Percentiles rank a stretch among this genome's conserved stretches.
These are phyloP conservation scores for Cyprinodon tularosa DNA, from an alignment of 2,113 vertebrate species.

Conservation along the genomic window DNA sequence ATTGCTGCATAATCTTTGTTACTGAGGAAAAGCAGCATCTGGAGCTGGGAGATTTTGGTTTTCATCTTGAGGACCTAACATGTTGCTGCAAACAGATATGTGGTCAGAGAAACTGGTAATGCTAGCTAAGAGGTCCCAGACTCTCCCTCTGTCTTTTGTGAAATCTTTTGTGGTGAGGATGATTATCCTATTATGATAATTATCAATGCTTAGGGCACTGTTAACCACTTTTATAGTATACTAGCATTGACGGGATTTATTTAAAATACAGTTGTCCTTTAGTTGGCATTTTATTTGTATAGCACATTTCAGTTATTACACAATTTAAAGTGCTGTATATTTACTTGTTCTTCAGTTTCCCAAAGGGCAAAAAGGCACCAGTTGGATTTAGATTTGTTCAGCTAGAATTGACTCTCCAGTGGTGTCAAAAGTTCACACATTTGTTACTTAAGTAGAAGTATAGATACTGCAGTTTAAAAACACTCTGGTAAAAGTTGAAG, in stretches of 20 bases:
- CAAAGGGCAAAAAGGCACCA: slow-evolving; percentile 17
- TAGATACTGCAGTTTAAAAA: too few species aligned
- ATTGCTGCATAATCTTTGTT: slow-evolving; percentile 42
- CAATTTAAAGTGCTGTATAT: slow-evolving; percentile 11
- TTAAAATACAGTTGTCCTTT: too few species aligned
- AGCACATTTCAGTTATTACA: too few species aligned
- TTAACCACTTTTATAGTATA: slow-evolving; percentile 9
- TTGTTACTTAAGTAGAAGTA: too few species aligned
- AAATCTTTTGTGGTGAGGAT: slow-evolving; percentile 7
- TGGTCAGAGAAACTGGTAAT: slow-evolving; percentile 47
- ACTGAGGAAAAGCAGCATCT: slow-evolving; percentile 34
- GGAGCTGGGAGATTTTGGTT: slow-evolving; percentile 32
- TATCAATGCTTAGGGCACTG: not conserved
- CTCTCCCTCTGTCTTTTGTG: slow-evolving; percentile 18
- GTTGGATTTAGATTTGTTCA: slow-evolving; percentile 59
- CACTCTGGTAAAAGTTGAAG: too few species aligned
- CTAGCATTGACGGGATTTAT: too few species aligned
- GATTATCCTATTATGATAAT: not conserved
- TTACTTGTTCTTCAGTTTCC: slow-evolving; percentile 44
- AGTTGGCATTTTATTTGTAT: too few species aligned
- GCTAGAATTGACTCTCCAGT: slow-evolving; percentile 38
- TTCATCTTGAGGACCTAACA: slow-evolving; percentile 41
- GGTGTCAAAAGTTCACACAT: too few species aligned
- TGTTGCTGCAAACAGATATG: slow-evolving; percentile 10
- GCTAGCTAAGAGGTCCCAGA: slow-evolving; percentile 13